Base-by-base conservation (phyloP, 1,140 invertebrate genomes). In the Bradysia coprophila region DNA sequence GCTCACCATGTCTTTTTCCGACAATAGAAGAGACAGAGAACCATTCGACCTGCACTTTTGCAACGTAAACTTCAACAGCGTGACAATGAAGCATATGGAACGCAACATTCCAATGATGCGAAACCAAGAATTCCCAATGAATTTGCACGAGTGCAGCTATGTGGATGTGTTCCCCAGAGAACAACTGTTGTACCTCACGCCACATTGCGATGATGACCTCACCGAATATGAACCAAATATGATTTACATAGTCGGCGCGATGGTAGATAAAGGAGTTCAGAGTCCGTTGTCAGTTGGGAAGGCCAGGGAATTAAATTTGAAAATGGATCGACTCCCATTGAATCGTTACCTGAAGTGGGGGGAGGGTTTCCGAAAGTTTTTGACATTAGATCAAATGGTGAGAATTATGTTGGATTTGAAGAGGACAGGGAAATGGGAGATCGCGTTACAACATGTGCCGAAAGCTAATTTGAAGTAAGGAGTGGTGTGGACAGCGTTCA, bases 311-410 rank as follows among this genome's bases (percentile, higher is more conserved):
- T 71, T 91, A 61, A 73, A 75, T 2, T 51, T 95, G 9, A 69
- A 65, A 52, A 81, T 81, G 73, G 76, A 73, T 0, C 81, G 75
- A 55, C 64, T 93, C 19, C 89, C 89, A 4, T 53, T 92, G 6
- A 41, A 34, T 13, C 15, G 38, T 43, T 81, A 81, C 58, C 50
- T 90, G 11, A 57, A 72, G 38, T 91, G 79, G 81, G 74, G 76
- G 22, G 51, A 68, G 4, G 73, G 78, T 37, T 73, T 76, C 2
- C 71, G 69, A 2, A 92, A 92, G 63, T 76, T 67, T 47, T 64
- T 94, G 6, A 83, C 88, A 1, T 49, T 94, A 3, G 84, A 93
- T 59, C 81, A 86, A 54, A 69, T 82, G 56, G 47, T 78, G 1
- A 62, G 59, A n/a, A 84, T 91, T 40, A 50, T 92, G 47, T 51